These are phyloP conservation scores for Tragopan temminckii DNA, from an alignment of 2,797 vertebrate genomes.

Conservation along the genomic window DNA sequence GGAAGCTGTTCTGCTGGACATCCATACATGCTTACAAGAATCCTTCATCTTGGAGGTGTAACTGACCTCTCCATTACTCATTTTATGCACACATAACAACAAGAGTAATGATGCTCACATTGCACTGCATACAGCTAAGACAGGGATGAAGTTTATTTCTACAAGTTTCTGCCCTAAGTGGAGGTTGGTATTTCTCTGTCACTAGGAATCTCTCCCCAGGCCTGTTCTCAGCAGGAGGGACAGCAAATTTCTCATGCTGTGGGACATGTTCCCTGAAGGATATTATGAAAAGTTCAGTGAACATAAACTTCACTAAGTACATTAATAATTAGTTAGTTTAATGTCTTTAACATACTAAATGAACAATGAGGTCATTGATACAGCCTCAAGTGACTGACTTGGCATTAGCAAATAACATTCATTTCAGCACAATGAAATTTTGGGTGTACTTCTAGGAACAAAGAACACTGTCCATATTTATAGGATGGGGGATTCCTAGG, in stretches of 20 bases:
- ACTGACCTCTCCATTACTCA: not conserved
- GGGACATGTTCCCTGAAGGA: not conserved
- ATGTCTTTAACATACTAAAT: not conserved
- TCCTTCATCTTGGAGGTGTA: not conserved
- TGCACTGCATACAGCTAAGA: not conserved
- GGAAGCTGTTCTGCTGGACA: not conserved
- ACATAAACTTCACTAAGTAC: conserved; percentile 7
- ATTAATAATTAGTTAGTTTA: conserved; percentile 46
- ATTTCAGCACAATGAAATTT: conserved; percentile 13
- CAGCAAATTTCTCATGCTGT: not conserved
- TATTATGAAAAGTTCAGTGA: not conserved
- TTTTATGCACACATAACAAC: not conserved
- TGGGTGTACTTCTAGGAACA: not conserved
- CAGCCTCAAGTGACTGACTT: conserved; percentile 17
- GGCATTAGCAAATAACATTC: conserved; percentile 17
- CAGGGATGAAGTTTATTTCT: not conserved
- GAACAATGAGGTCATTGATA: conserved; percentile 68
- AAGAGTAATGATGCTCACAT: fast-evolving
- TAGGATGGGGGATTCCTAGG: conserved; percentile 44
- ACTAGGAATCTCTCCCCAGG: not conserved
- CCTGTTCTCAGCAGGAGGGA: not conserved
- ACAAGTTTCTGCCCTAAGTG: not conserved
- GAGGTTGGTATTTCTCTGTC: not conserved
- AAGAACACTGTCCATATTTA: not conserved
- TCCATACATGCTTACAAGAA: not conserved